Evolutionary conservation across 2,888 invertebrate species (phyloP).

Genomic region (Ornithoptera alexandrae): DNA sequence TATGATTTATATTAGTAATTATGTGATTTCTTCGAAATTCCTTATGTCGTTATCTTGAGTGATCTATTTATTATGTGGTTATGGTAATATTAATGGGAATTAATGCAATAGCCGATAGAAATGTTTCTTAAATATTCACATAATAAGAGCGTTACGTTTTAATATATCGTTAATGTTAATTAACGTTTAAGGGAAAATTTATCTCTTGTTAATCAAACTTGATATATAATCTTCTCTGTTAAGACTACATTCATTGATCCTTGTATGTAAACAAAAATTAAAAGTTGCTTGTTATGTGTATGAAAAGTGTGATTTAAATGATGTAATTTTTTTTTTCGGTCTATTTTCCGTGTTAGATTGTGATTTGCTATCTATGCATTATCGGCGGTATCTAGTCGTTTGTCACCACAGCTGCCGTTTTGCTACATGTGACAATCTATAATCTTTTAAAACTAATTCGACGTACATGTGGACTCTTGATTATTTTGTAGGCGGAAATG

Average conservation of each 20-base stretch:
- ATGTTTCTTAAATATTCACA: too few species aligned
- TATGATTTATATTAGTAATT: background rate
- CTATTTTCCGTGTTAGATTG: constrained; percentile 24
- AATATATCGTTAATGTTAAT: too few species aligned
- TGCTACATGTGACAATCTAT: constrained; percentile 13
- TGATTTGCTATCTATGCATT: constrained; percentile 11
- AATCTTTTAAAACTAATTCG: constrained; percentile 8
- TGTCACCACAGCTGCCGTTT: constrained; percentile 1
- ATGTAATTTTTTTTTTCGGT: constrained; percentile 4
- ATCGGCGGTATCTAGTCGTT: constrained; percentile 16
- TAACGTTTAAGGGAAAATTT: too few species aligned
- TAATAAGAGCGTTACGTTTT: too few species aligned
- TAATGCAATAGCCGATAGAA: too few species aligned
- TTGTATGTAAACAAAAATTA: too few species aligned
- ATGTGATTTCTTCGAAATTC: background rate
- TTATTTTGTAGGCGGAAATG: background rate
- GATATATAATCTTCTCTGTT: too few species aligned
- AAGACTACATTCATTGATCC: too few species aligned
- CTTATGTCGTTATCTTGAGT: background rate
- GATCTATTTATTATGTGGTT: too few species aligned
- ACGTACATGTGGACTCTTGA: background rate
- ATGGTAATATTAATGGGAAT: too few species aligned
- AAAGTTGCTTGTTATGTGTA: too few species aligned
- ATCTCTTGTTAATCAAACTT: too few species aligned
- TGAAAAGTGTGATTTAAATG: background rate